A percentile compares a stretch with the other conserved stretches of the same genome.
Conservation (phyloP, 2,797 vertebrate genomes). For the Enteromius afrohamiltoni region DNA sequence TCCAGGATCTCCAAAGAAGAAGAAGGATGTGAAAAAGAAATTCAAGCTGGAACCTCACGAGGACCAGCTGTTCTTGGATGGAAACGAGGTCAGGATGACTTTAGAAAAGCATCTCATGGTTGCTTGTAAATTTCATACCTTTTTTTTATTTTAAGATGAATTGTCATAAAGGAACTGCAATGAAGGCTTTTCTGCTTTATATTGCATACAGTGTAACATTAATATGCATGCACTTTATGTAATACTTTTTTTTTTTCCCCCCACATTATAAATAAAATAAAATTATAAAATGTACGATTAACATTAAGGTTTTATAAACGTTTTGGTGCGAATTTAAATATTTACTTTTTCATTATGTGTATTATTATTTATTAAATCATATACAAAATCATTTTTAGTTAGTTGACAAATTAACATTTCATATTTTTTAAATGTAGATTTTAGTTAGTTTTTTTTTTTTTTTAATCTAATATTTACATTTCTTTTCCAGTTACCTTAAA, state of each 20-base stretch:
- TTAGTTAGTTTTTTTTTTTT: background rate
- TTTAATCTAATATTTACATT: background rate
- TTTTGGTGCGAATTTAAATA: background rate
- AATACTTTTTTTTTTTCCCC: background rate
- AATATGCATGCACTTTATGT: background rate
- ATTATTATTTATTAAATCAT: no score
- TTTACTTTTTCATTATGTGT: background rate
- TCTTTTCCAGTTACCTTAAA: background rate
- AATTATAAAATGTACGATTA: background rate
- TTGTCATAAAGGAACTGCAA: no score
- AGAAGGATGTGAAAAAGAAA: constrained; percentile 97
- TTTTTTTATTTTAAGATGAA: background rate
- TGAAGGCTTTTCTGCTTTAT: background rate
- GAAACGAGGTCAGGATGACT: constrained; percentile 86
- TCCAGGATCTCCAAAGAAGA: constrained; percentile 95
- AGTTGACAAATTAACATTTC: background rate
- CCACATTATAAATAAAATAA: background rate
- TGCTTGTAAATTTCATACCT: background rate
- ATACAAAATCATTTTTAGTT: background rate
- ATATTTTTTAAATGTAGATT: background rate
- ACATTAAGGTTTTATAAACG: background rate
- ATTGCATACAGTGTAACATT: background rate
- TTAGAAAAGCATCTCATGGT: background rate
- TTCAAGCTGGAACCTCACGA: constrained; percentile 98
- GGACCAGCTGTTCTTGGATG: constrained; percentile 95